A percentile compares a stretch with the other conserved stretches of the same genome.
Evolutionary conservation across 2,888 invertebrate genomes (phyloP).

Genomic region (Heliothis peltigera): DNA sequence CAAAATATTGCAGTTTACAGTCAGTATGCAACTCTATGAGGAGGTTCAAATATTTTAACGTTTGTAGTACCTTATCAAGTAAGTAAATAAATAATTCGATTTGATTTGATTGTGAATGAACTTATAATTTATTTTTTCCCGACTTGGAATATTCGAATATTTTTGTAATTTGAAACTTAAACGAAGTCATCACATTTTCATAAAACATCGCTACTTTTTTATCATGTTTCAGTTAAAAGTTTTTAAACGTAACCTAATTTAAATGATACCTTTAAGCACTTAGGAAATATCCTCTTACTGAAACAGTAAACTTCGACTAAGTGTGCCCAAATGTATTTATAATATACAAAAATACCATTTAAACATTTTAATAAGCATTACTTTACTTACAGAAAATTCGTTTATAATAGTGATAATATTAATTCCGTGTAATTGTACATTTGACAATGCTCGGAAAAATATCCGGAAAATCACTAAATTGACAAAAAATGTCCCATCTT

Average conservation of each 20-base stretch:
- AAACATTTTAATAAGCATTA: slow-evolving; percentile 4
- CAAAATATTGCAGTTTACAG: too few species aligned
- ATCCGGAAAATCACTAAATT: neutral
- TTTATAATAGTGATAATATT: neutral
- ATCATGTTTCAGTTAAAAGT: neutral
- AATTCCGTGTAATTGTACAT: neutral
- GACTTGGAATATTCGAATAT: neutral
- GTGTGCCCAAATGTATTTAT: neutral
- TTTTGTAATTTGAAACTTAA: neutral
- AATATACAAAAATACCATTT: slow-evolving; percentile 3
- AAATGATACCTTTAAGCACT: slow-evolving; percentile 13
- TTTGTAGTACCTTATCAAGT: too few species aligned
- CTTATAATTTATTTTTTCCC: neutral
- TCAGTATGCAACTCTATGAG: too few species aligned
- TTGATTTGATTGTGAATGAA: neutral
- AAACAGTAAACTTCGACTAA: slow-evolving; percentile 7
- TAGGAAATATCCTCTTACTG: slow-evolving; percentile 12
- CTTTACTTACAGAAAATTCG: neutral
- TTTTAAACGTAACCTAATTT: slow-evolving; percentile 3
- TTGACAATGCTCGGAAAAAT: neutral
- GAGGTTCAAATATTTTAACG: too few species aligned
- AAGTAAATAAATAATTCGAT: too few species aligned
- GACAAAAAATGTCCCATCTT: slow-evolving; percentile 13
- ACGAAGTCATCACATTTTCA: neutral
- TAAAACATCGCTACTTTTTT: too few species aligned